phyloP scores from a whole-genome alignment of 1,140 invertebrate species.

The Colletes latitarsis region DNA sequence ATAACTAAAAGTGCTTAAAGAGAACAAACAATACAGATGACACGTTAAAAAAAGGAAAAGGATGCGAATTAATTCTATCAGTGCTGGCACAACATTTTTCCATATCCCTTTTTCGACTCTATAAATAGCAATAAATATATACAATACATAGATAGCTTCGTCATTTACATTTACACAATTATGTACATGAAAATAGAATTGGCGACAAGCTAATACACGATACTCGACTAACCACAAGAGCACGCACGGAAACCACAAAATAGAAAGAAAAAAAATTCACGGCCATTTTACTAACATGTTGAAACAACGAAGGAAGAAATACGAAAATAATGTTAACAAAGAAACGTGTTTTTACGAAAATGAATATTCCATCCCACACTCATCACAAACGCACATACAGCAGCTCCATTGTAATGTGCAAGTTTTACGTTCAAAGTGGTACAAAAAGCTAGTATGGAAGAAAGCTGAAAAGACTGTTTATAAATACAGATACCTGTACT shows the following conservation, averaged over 20 bases:
- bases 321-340: background rate
- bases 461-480: background rate
- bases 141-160: background rate
- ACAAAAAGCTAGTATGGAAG: background rate
- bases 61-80: constrained; percentile 6
- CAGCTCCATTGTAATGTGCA: background rate
- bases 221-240: constrained; percentile 22
- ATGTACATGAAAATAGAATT: background rate
- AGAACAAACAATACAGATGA: background rate
- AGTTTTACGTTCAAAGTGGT: background rate
- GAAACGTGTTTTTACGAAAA: background rate
- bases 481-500: background rate
- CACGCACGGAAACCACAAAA: background rate
- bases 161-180: background rate
- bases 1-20: background rate
- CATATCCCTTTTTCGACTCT: constrained; percentile 31
- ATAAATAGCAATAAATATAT: background rate
- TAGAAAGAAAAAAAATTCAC: background rate
- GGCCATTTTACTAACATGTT: background rate
- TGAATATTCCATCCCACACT: constrained; percentile 34
- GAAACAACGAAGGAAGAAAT: background rate
- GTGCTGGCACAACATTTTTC: constrained; percentile 5
- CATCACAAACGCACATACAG: constrained; percentile 29
- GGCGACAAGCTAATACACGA: background rate
- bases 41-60: background rate